Evolutionary conservation across 1,140 invertebrate species (phyloP).

Genomic region (Radopholus similis): DNA sequence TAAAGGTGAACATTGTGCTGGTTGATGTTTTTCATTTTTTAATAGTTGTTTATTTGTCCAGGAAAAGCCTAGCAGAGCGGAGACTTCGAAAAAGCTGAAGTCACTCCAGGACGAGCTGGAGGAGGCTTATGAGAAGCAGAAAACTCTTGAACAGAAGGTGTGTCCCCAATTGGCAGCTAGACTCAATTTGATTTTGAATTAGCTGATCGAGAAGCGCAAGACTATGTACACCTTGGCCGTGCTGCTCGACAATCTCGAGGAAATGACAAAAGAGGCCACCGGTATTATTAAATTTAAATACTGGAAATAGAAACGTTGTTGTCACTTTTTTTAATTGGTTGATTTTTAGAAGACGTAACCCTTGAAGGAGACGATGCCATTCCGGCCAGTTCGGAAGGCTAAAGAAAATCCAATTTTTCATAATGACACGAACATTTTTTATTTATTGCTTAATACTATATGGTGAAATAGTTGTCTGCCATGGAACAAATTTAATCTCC

Average conservation of each 20-base stretch:
- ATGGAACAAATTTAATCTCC: too few species aligned
- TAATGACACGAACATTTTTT: too few species aligned
- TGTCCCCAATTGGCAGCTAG: neutral
- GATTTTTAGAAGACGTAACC: neutral
- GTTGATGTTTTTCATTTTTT: neutral
- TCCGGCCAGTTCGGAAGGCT: too few species aligned
- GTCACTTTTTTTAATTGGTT: neutral
- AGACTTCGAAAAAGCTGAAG: conserved; percentile 16
- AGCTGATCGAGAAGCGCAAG: conserved; percentile 23
- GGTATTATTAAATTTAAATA: neutral
- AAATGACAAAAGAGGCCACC: conserved; percentile 3
- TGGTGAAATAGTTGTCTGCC: too few species aligned
- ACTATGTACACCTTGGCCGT: conserved; percentile 22
- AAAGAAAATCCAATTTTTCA: too few species aligned
- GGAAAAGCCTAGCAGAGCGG: conserved; percentile 36
- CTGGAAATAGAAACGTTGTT: neutral
- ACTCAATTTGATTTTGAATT: neutral
- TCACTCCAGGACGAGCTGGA: conserved; percentile 32
- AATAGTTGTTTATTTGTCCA: conserved; percentile 14
- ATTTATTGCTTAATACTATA: too few species aligned
- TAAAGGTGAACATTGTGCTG: conserved; percentile 5
- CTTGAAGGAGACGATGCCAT: neutral
- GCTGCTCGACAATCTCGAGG: conserved; percentile 26
- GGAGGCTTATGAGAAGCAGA: conserved; percentile 34
- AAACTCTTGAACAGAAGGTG: conserved; percentile 31